Percentiles rank a stretch among this genome's conserved stretches.
phyloP scores from a whole-genome alignment of 2,888 invertebrate species.

The Macrosoma leucophasiata region DNA sequence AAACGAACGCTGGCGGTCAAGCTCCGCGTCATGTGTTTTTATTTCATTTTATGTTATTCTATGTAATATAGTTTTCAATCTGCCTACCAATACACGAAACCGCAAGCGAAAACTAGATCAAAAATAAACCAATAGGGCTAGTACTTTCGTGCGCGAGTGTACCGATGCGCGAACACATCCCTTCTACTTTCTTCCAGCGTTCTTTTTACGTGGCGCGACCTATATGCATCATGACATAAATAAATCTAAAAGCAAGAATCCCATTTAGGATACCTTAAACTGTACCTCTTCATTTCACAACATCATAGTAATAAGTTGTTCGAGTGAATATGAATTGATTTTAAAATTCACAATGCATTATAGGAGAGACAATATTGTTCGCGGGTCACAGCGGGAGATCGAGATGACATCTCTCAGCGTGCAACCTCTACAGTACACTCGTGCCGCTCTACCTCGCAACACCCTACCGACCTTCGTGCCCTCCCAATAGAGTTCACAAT shows the following conservation, averaged over 20 bases:
- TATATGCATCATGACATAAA: no score
- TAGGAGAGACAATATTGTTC: slow-evolving; percentile 72
- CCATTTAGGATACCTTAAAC: slow-evolving; percentile 4
- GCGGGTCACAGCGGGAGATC: slow-evolving; percentile 64
- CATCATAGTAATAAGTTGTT: slow-evolving; percentile 40
- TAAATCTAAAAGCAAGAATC: slow-evolving; percentile 4
- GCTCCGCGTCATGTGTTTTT: no score
- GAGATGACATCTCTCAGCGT: slow-evolving; percentile 73
- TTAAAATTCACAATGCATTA: slow-evolving; percentile 67
- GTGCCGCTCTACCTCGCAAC: slow-evolving; percentile 30
- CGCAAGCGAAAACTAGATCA: no score
- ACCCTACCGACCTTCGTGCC: slow-evolving; percentile 26
- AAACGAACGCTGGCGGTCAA: no score
- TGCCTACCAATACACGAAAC: no score
- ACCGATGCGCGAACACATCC: no score
- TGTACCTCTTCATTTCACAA: slow-evolving; percentile 32
- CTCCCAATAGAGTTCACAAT: slow-evolving; percentile 35
- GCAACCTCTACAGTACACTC: slow-evolving; percentile 56
- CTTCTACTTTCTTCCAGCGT: no score
- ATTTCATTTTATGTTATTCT: no score
- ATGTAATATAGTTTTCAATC: no score
- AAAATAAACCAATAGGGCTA: no score
- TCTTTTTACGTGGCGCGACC: no score
- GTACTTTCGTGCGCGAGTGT: no score
- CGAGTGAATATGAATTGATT: slow-evolving; percentile 65